phyloP scores from a whole-genome alignment of 2,113 vertebrate species.

The Dipodomys spectabilis region DNA sequence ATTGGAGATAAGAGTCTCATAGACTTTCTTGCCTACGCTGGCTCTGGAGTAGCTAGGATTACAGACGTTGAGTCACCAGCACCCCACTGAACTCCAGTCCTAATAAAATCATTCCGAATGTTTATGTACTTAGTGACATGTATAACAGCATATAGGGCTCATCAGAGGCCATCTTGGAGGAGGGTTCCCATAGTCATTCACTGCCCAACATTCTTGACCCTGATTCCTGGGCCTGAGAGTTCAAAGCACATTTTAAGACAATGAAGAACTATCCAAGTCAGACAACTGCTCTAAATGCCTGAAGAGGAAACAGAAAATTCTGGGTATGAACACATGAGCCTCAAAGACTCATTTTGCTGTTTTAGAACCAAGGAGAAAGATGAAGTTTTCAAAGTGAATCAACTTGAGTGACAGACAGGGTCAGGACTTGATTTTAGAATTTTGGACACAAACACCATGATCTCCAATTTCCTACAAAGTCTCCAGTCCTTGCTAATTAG shows the following conservation, averaged over 20 bases:
- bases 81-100: no score
- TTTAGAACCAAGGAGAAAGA: slow-evolving; percentile 36
- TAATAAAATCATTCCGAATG: no score
- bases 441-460: neutral
- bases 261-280: neutral
- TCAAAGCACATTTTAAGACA: slow-evolving; percentile 1
- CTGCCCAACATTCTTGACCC: neutral
- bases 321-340: neutral
- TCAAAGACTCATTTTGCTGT: neutral
- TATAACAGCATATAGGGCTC: no score
- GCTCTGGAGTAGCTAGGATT: no score
- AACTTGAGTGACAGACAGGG: neutral
- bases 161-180: neutral
- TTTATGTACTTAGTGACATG: no score
- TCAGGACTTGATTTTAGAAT: neutral
- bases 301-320: slow-evolving; percentile 31
- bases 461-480: neutral
- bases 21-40: no score
- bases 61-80: no score
- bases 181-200: neutral
- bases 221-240: neutral
- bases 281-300: neutral
- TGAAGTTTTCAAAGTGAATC: slow-evolving; percentile 6
- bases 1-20: no score
- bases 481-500: neutral